A percentile compares a stretch with the other conserved stretches of the same genome.
Conservation (phyloP, 2,113 vertebrate genomes). For the Mus spicilegus region DNA sequence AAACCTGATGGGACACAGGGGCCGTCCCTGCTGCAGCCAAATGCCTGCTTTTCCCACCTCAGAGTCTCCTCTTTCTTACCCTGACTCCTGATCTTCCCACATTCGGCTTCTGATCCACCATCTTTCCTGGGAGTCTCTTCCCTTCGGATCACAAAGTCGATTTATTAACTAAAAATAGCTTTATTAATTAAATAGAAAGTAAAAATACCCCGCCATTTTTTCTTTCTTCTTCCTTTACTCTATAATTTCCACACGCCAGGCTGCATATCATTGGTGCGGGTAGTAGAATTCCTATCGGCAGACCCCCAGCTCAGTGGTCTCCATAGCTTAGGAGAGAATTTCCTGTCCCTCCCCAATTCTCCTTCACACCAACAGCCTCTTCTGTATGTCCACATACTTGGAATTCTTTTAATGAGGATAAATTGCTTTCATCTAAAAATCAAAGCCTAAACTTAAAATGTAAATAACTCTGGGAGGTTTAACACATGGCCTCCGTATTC, state of each 20-base stretch:
- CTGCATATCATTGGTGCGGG: not conserved
- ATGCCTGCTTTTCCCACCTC: not conserved
- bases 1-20: not conserved
- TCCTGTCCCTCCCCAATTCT: not conserved
- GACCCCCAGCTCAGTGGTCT: not conserved
- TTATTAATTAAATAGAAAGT: too few relatives aligned
- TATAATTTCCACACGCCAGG: not conserved
- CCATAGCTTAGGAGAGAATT: not conserved
- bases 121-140: not conserved
- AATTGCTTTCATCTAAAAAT: slow-evolving; percentile 64
- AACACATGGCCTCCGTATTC: slow-evolving; percentile 48
- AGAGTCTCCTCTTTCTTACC: not conserved
- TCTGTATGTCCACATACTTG: not conserved
- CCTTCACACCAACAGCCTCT: slow-evolving; percentile 43
- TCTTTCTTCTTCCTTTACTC: slow-evolving; percentile 8
- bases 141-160: slow-evolving; percentile 30
- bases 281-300: not conserved
- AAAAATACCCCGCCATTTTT: not conserved
- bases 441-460: slow-evolving; percentile 53
- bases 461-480: slow-evolving; percentile 42
- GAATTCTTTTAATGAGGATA: slow-evolving; percentile 59
- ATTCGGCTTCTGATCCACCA: not conserved
- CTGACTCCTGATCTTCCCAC: too few relatives aligned
- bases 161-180: not conserved
- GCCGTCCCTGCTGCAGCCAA: not conserved